Evolutionary conservation across 2,113 vertebrate species (phyloP).

Genomic region (Ascaphus truei): DNA sequence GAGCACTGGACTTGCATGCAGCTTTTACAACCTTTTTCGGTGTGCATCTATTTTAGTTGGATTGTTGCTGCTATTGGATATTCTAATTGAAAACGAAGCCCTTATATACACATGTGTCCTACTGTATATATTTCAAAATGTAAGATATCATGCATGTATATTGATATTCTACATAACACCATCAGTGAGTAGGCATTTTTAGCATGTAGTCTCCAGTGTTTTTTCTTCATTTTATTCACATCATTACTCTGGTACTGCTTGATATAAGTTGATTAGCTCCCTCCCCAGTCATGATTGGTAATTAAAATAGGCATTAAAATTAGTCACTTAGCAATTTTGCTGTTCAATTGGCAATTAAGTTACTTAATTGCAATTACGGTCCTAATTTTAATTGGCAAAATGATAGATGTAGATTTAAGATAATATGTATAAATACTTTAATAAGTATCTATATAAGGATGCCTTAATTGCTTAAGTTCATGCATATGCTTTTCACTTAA

Average conservation of each 20-base stretch:
- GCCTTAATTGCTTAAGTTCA: conserved; percentile 83
- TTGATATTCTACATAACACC: background rate
- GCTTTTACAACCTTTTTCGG: too few species aligned
- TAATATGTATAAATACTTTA: conserved; percentile 86
- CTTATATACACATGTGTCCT: too few species aligned
- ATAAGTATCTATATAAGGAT: conserved; percentile 86
- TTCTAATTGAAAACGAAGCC: too few species aligned
- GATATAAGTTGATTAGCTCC: conserved; percentile 81
- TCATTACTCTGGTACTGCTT: conserved; percentile 81
- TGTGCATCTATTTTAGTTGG: too few species aligned
- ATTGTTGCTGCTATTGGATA: too few species aligned
- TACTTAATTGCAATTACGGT: conserved; percentile 95
- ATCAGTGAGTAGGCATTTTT: background rate
- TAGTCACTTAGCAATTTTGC: conserved; percentile 93
- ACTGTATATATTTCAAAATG: too few species aligned
- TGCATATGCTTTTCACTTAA: conserved; percentile 81
- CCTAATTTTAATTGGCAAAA: conserved; percentile 88
- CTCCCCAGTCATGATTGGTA: conserved; percentile 88
- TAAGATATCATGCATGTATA: too few species aligned
- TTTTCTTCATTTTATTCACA: conserved; percentile 66
- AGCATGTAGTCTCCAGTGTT: conserved; percentile 62
- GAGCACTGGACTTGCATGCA: too few species aligned
- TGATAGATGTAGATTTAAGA: conserved; percentile 88
- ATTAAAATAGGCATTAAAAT: conserved; percentile 97
- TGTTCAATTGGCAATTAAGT: conserved; percentile 97